Conservation (phyloP, 1,140 invertebrate genomes). For the Drosophila orena region DNA sequence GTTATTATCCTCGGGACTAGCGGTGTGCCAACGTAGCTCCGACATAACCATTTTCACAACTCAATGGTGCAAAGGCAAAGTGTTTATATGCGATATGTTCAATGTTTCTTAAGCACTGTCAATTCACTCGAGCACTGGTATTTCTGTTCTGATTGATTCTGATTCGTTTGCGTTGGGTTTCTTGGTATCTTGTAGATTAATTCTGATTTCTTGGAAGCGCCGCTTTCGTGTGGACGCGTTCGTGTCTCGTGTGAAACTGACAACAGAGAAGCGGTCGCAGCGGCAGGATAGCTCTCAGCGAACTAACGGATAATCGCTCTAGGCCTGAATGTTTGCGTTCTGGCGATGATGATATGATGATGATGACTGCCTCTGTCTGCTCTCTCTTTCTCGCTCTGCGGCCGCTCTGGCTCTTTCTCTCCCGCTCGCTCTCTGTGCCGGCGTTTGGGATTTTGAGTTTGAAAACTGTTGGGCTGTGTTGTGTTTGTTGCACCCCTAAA, state of each 20-base stretch:
- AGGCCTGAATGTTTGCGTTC: constrained; percentile 55
- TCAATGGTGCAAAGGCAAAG: constrained; percentile 22
- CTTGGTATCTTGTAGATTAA: constrained; percentile 2
- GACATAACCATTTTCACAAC: constrained; percentile 85
- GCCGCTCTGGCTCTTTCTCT: constrained; percentile 5
- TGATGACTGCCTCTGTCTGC: constrained; percentile 14
- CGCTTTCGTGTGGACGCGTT: constrained; percentile 73
- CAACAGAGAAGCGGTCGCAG: constrained; percentile 54
- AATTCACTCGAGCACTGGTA: constrained; percentile 21
- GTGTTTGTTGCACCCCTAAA: constrained; percentile 67
- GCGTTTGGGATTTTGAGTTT: constrained; percentile 76
- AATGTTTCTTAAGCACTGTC: constrained; percentile 23
- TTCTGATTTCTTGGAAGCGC: constrained; percentile 34
- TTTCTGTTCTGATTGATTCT: constrained; percentile 11
- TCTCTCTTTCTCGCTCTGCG: constrained; percentile 27
- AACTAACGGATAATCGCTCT: constrained; percentile 72
- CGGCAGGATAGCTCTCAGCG: constrained; percentile 68
- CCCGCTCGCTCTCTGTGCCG: constrained; percentile 52
- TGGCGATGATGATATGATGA: constrained; percentile 32
- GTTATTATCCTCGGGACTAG: constrained; percentile 83
- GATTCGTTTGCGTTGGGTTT: not conserved
- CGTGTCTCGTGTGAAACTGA: constrained; percentile 84
- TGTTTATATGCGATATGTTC: constrained; percentile 45
- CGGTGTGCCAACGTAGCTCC: constrained; percentile 83
- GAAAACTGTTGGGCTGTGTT: constrained; percentile 35